These are phyloP conservation scores for Platichthys flesus DNA, from an alignment of 2,113 vertebrate genomes.

Conservation along the genomic window DNA sequence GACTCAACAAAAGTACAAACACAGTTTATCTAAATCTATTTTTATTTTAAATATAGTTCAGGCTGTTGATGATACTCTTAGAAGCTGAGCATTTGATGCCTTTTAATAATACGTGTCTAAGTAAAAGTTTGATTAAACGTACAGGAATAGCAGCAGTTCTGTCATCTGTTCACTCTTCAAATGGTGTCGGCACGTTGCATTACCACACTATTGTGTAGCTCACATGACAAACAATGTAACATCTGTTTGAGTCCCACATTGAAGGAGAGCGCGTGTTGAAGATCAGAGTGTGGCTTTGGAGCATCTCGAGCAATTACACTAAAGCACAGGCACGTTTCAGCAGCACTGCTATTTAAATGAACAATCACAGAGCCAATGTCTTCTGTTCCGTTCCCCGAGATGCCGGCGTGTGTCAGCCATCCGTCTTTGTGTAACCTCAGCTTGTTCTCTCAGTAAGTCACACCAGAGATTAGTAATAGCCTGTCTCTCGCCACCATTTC, in stretches of 20 bases:
- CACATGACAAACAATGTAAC: not conserved
- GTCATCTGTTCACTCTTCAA: too few species aligned
- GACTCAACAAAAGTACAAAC: not conserved
- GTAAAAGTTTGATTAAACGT: too few species aligned
- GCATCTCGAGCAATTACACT: slow-evolving; percentile 2
- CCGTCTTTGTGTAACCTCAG: slow-evolving; percentile 40
- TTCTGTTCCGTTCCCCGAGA: slow-evolving; percentile 29
- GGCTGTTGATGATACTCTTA: not conserved
- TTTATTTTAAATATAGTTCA: not conserved
- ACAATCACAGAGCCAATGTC: not conserved
- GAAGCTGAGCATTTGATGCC: too few species aligned
- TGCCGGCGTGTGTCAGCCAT: slow-evolving; percentile 31
- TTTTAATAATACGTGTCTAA: too few species aligned
- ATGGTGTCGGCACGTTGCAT: slow-evolving; percentile 2
- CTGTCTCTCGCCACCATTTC: slow-evolving; percentile 42
- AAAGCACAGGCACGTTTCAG: slow-evolving; percentile 10
- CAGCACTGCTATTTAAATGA: slow-evolving; percentile 13
- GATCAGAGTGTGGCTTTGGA: not conserved
- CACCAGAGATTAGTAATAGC: slow-evolving; percentile 58
- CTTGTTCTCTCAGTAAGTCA: slow-evolving; percentile 51
- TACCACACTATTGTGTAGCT: not conserved
- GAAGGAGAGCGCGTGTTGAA: not conserved
- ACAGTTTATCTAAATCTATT: not conserved
- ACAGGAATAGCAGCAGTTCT: too few species aligned
- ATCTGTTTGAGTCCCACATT: not conserved